These are phyloP conservation scores for Hippolais icterina DNA, from an alignment of 2,113 vertebrate species.

Conservation along the genomic window DNA sequence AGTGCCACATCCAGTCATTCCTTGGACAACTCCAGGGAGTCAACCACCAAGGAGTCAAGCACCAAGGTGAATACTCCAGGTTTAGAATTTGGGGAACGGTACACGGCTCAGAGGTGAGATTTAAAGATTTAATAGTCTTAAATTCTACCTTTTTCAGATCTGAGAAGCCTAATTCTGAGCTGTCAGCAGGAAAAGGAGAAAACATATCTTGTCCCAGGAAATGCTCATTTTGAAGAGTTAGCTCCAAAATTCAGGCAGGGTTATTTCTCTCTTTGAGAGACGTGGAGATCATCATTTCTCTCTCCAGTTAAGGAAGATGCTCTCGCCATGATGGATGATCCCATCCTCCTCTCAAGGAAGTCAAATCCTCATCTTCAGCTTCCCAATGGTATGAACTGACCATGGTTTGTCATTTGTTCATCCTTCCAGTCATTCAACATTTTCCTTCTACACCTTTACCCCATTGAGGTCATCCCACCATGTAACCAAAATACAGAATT, in stretches of 20 bases:
- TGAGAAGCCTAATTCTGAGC: not conserved
- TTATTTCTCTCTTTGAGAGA: not conserved
- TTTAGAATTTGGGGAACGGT: rapidly evolving
- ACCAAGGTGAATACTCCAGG: not conserved
- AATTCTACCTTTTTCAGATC: not conserved
- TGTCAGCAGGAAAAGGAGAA: not conserved
- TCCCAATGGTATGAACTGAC: not conserved
- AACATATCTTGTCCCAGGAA: not conserved
- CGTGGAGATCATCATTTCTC: not conserved
- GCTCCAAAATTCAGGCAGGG: not conserved
- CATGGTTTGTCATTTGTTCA: not conserved
- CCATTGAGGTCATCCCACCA: not conserved
- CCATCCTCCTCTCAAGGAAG: not conserved
- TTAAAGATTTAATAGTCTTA: not conserved
- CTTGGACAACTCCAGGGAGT: not conserved
- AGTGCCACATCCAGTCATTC: not conserved
- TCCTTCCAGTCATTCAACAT: not conserved
- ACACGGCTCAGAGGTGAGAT: not conserved
- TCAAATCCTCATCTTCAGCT: not conserved
- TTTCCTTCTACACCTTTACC: not conserved
- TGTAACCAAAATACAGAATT: not conserved
- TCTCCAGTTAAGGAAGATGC: not conserved
- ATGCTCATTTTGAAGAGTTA: not conserved
- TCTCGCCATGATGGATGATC: not conserved
- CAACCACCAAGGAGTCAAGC: not conserved